These are phyloP conservation scores for Tragelaphus scriptus DNA, from an alignment of 2,113 vertebrate species.

Conservation along the genomic window DNA sequence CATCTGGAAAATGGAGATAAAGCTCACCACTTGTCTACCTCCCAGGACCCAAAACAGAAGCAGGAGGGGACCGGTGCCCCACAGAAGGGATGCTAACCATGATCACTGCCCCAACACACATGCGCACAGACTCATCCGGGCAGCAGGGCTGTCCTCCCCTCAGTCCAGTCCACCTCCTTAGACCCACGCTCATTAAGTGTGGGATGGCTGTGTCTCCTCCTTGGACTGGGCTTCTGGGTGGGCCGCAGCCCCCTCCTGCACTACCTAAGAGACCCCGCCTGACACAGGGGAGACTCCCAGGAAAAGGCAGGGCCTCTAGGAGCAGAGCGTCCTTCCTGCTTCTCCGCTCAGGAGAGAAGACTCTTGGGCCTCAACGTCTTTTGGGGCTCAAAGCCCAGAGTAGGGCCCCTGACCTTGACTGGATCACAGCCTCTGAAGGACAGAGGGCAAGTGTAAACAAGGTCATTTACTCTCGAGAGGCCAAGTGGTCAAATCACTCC, in stretches of 20 bases:
- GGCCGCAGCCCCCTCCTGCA: neutral
- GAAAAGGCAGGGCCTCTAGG: neutral
- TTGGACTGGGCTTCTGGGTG: neutral
- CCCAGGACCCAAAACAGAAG: neutral
- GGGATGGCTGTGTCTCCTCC: neutral
- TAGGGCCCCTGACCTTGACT: too few relatives aligned
- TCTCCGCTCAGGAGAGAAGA: neutral
- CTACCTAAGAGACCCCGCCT: neutral
- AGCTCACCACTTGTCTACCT: neutral
- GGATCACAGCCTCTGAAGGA: neutral
- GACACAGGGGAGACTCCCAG: neutral
- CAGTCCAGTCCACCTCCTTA: neutral
- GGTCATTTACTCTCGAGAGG: neutral
- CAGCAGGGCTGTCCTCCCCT: neutral
- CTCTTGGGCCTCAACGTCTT: neutral
- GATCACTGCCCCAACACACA: neutral
- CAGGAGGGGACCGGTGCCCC: neutral
- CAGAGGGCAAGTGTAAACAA: neutral
- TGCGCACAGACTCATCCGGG: accelerated
- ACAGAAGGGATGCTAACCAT: neutral
- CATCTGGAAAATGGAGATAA: neutral
- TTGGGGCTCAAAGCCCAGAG: neutral
- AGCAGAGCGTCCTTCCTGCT: neutral
- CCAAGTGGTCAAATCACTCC: neutral
- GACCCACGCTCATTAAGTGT: neutral